phyloP scores from a whole-genome alignment of 2,797 vertebrate species.

The Sarcoramphus papa region DNA sequence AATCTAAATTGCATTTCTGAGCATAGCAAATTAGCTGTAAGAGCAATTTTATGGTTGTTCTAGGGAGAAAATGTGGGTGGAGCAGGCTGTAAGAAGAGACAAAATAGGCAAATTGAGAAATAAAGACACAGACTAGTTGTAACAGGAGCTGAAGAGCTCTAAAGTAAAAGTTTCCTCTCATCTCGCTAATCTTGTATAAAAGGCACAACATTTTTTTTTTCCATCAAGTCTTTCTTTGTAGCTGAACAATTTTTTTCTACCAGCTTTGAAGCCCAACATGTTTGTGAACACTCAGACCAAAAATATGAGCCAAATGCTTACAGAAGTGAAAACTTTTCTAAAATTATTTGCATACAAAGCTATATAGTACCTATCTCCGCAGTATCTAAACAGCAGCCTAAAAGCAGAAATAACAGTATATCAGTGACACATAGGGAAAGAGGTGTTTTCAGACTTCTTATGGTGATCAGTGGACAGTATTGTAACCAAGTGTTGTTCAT shows the following conservation, averaged over 20 bases:
- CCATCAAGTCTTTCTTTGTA: not conserved
- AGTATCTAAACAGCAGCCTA: not conserved
- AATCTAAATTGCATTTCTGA: not conserved
- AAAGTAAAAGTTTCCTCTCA: not conserved
- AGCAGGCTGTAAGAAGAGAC: not conserved
- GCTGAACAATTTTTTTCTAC: not conserved
- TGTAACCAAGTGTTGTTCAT: not conserved
- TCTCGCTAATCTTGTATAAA: not conserved
- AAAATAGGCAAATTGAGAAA: conserved; percentile 33
- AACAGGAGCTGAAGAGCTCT: not conserved
- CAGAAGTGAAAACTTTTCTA: not conserved
- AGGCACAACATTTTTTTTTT: not conserved
- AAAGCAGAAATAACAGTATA: not conserved
- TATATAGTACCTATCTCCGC: rapidly evolving
- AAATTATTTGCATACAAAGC: not conserved
- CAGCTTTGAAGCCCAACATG: not conserved
- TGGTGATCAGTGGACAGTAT: too few species aligned
- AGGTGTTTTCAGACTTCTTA: not conserved
- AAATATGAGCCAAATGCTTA: not conserved
- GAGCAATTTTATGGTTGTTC: conserved; percentile 38
- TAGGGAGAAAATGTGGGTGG: conserved; percentile 24
- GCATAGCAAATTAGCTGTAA: conserved; percentile 35
- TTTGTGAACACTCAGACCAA: not conserved
- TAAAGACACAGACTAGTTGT: not conserved
- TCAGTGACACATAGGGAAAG: not conserved